Percentiles rank a stretch among this genome's conserved stretches.
Evolutionary conservation across 1,140 invertebrate species (phyloP).

Genomic region (Babylonia areolata): DNA sequence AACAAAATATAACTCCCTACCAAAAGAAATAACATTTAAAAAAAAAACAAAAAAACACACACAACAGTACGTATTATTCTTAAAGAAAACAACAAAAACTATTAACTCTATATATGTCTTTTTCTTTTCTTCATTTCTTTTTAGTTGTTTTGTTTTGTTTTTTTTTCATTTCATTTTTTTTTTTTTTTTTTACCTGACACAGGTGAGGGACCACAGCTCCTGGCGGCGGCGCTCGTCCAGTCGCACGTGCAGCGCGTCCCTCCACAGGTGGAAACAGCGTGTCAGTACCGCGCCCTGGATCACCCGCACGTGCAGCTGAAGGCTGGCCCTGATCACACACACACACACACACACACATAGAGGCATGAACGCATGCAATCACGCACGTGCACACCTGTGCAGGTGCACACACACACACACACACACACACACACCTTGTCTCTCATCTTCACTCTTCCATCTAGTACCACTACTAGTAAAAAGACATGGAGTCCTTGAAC

Average conservation of each 20-base stretch:
- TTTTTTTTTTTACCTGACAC: conserved; percentile 26
- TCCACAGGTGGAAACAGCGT: conserved; percentile 27
- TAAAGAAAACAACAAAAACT: neutral
- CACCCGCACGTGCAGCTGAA: conserved; percentile 22
- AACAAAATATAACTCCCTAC: no score
- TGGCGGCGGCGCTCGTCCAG: conserved; percentile 25
- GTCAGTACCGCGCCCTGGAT: neutral
- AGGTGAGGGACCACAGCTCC: conserved; percentile 32
- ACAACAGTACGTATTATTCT: neutral
- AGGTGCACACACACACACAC: neutral
- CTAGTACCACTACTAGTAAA: no score
- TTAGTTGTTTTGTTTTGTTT: no score
- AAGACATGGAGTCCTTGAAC: no score
- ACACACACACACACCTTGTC: no score
- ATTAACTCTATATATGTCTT: neutral
- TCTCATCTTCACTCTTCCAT: neutral
- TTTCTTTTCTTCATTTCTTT: neutral
- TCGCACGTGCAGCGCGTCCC: neutral
- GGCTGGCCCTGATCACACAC: conserved; percentile 19
- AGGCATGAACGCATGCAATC: no score
- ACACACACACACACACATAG: neutral
- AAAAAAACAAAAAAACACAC: no score
- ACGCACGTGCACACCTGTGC: no score
- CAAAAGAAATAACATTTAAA: no score
- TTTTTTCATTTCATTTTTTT: no score